Conservation (phyloP, 2,797 vertebrate species). For the Enteromius unitaeniatus region DNA sequence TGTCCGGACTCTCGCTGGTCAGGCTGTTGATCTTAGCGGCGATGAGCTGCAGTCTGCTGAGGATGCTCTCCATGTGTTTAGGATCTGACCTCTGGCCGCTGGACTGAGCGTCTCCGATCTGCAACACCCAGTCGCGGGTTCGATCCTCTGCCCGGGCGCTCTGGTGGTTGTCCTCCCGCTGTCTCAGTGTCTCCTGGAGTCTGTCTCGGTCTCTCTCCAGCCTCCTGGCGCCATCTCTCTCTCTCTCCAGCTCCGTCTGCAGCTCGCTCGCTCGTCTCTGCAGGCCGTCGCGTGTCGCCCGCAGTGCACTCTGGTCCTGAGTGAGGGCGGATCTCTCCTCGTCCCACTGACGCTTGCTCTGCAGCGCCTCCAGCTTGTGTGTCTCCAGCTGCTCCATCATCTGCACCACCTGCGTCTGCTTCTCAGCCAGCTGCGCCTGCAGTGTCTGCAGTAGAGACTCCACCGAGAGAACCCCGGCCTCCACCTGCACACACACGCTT, state of each 20-base stretch:
- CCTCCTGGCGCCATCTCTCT: slow-evolving; percentile 76
- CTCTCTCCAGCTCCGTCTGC: slow-evolving; percentile 79
- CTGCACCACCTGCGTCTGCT: slow-evolving; percentile 83
- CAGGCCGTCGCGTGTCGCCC: slow-evolving; percentile 75
- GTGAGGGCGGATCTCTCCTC: slow-evolving; percentile 79
- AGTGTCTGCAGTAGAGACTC: slow-evolving; percentile 83
- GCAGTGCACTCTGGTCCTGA: slow-evolving; percentile 82
- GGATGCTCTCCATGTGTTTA: slow-evolving; percentile 78
- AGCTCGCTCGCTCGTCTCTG: slow-evolving; percentile 78
- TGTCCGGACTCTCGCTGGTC: slow-evolving; percentile 76
- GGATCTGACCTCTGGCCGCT: slow-evolving; percentile 61
- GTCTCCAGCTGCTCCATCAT: slow-evolving; percentile 87
- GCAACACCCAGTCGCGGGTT: slow-evolving; percentile 86
- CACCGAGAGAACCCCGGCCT: slow-evolving; percentile 54
- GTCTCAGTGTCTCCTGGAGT: slow-evolving; percentile 80
- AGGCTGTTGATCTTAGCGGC: slow-evolving; percentile 82
- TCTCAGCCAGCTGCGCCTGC: slow-evolving; percentile 87
- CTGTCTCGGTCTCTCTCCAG: slow-evolving; percentile 79
- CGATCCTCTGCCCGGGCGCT: slow-evolving; percentile 72
- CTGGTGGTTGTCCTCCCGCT: slow-evolving; percentile 66
- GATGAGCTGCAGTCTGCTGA: slow-evolving; percentile 81
- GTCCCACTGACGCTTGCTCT: slow-evolving; percentile 79
- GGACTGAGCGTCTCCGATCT: slow-evolving; percentile 66
- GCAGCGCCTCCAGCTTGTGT: slow-evolving; percentile 85
- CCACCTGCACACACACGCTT: background rate